phyloP scores from a whole-genome alignment of 2,113 vertebrate genomes.

The Collichthys lucidus region DNA sequence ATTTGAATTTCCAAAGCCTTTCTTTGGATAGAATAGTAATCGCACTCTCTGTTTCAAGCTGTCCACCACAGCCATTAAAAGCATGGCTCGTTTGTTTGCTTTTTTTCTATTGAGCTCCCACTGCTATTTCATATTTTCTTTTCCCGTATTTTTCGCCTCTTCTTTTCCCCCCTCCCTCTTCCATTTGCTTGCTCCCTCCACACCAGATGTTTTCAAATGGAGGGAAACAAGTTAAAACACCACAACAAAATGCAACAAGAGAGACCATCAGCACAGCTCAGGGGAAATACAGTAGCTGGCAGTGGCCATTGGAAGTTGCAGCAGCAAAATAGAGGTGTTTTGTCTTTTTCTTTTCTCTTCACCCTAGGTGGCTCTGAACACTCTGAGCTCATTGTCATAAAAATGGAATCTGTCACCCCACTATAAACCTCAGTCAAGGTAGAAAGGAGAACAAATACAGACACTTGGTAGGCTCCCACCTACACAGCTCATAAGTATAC shows the following conservation, averaged over 20 bases:
- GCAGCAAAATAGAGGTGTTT: constrained; percentile 74
- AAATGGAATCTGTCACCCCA: constrained; percentile 71
- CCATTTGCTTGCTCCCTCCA: constrained; percentile 49
- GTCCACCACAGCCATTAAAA: constrained; percentile 49
- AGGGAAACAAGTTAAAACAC: constrained; percentile 77
- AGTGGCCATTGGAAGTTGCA: constrained; percentile 67
- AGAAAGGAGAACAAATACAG: constrained; percentile 60
- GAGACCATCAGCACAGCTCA: constrained; percentile 69
- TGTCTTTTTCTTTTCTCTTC: constrained; percentile 57
- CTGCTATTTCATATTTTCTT: constrained; percentile 52
- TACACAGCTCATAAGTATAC: constrained; percentile 45
- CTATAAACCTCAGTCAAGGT: constrained; percentile 66
- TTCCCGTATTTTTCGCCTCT: constrained; percentile 21
- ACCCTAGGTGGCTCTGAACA: constrained; percentile 54
- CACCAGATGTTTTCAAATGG: constrained; percentile 71
- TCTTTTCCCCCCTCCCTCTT: constrained; percentile 12
- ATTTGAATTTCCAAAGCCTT: constrained; percentile 54
- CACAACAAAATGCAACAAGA: constrained; percentile 70
- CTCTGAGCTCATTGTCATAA: constrained; percentile 78
- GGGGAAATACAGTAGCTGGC: constrained; percentile 79
- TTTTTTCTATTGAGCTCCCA: constrained; percentile 58
- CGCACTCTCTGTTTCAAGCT: constrained; percentile 4
- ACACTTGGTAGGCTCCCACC: constrained; percentile 52
- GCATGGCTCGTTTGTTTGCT: constrained; percentile 50
- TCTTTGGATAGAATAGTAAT: no score